These are phyloP conservation scores for Catostylus mosaicus DNA, from an alignment of 30 jellyfish, hydroid and myxozoan species.

Conservation along the genomic window DNA sequence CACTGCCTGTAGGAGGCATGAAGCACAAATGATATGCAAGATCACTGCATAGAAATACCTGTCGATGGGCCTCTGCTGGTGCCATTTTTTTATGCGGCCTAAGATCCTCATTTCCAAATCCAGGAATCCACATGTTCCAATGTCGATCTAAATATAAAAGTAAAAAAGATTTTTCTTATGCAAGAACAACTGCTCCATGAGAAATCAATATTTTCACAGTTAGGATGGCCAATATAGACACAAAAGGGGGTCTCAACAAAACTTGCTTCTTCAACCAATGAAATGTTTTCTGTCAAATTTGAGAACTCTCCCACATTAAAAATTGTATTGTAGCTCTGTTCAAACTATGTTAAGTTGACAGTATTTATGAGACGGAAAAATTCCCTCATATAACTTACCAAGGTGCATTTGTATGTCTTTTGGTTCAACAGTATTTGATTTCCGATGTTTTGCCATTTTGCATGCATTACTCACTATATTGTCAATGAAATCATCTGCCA, in stretches of 20 bases:
- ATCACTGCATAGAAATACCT: conserved; percentile 37
- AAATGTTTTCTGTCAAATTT: too few relatives aligned
- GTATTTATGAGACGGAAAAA: too few relatives aligned
- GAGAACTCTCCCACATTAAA: too few relatives aligned
- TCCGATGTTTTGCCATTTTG: conserved; percentile 91
- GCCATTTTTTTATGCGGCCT: conserved; percentile 90
- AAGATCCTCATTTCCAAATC: conserved; percentile 91
- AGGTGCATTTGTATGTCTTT: conserved; percentile 93
- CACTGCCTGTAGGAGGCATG: background rate
- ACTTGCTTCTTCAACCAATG: too few relatives aligned
- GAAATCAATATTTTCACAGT: too few relatives aligned
- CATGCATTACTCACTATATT: conserved; percentile 82
- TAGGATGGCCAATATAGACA: too few relatives aligned
- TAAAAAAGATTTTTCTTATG: too few relatives aligned
- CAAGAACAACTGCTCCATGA: too few relatives aligned
- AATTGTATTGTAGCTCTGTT: too few relatives aligned
- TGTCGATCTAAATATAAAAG: conserved; percentile 65
- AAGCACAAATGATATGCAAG: background rate
- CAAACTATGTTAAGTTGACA: too few relatives aligned
- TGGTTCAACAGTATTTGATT: conserved; percentile 82
- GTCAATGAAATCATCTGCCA: conserved; percentile 97
- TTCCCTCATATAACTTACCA: conserved; percentile 80
- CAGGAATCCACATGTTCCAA: conserved; percentile 99
- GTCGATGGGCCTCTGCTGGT: conserved; percentile 96
- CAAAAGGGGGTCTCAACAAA: too few relatives aligned